Evolutionary conservation across 2,797 vertebrate species (phyloP), one percentile per base, ranked within the genome.

Genomic region (Crypturellus tataupa): DNA sequence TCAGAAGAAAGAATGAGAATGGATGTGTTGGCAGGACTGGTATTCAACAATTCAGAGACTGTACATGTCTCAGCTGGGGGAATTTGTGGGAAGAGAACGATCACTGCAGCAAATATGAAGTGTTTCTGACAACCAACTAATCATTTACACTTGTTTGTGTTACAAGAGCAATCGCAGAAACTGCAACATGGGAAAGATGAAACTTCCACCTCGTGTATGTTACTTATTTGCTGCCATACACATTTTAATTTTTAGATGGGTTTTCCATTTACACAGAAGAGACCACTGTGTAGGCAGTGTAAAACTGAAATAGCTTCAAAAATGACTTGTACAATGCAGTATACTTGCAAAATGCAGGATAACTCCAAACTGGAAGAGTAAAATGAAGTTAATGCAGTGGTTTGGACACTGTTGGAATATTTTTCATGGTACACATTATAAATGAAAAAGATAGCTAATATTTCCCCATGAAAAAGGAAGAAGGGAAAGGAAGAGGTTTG

Each of bases 61-160:
- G 31, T 70, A 49, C 21, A 51, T 44, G 63, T 56, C 42, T 89
- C 62, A 47, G 35, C 68, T 92, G 71, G 53, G 49, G 69, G 33
- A 84, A 51, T 67, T 93, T 84, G 71, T 49, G 69, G 40, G 39
- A 68, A 91, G 71, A 85, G 80, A 94, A 15, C 37, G 63, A 65
- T 94, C 58, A 7, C 59, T 88, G 46, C 0, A 2, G 62, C 8
- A 4, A 85, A 80, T 37, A 72, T 86, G 64, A 80, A 95, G 56
- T 92, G 56, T 17, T 93, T 65, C 47, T 33, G 79, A 89, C 72
- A 93, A 37, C 35, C 35, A 85, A 51, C 71, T 92, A 94, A 93
- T 81, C 24, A 33, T 89, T 94, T 87, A 75, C 68, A 55, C 37
- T 87, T 87, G 46, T 84, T 70, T 46, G 8, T 91, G 53, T 49